Evolutionary conservation across 2,888 invertebrate species (phyloP), one percentile per base, ranked within the genome.

Genomic region (Amblyjoppa fuscipennis): DNA sequence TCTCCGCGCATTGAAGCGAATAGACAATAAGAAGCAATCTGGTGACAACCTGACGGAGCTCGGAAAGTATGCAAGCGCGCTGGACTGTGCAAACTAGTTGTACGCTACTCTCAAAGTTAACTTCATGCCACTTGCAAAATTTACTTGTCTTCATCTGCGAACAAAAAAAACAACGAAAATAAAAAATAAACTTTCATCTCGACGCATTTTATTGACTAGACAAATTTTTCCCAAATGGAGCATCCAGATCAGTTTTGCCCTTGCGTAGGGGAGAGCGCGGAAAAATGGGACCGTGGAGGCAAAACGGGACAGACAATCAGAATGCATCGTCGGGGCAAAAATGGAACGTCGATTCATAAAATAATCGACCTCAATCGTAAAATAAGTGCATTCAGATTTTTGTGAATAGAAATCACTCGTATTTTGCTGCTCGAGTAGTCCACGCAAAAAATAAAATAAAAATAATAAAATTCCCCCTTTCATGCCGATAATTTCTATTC

Each of bases 41-140:
- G 25, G 25, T 20, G 20, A 56, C 6, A 25, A 16, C 9, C 34
- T 51, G 75, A 78, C 31, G 45, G 28, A 49, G 90, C 90, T 91
- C 89, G 89, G 89, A 90, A 91, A 91, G 91, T 91, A 88, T 87
- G 86, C 83, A 88, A 74, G 81, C 87, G 82, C 64, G 88, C 90
- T 89, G 90, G 90, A 90, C 31, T 28, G 13, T 25, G 45, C 51
- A 73, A 75, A 45, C 64, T 66, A 45, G 31, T 74, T 53, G 70
- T 41, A 80, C 25, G 31, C 11, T 41, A 31, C 5, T 73, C 16
- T 25, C 51, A n/a, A 25, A 61, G 20, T 56, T 64, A 45, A 45
- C 38, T 73, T 49, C n/a, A 16, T 45, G 66, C 49, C 38, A n/a
- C 6, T n/a, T 38, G 6, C 11, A 4, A 28, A 64, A 9, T 53